A percentile compares a stretch with the other conserved stretches of the same genome.
Evolutionary conservation across 2,888 invertebrate species (phyloP).

Genomic region (Acleris emargana): DNA sequence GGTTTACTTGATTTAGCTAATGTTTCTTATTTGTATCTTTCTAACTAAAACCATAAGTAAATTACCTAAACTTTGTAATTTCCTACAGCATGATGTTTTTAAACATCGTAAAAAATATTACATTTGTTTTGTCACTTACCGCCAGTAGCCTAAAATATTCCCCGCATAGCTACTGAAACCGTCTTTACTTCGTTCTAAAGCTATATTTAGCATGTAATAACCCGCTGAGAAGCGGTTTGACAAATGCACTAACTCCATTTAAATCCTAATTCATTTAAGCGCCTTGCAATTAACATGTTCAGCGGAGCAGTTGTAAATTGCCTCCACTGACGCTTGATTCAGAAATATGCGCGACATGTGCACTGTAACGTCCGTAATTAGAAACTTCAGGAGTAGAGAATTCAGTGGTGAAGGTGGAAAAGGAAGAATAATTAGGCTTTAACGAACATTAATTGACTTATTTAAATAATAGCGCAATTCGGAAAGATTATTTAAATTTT

Average conservation of each 20-base stretch:
- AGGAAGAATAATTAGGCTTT: background rate
- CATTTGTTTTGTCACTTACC: no score
- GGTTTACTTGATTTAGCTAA: no score
- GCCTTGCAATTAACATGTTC: conserved; percentile 65
- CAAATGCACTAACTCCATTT: conserved; percentile 58
- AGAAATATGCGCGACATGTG: conserved; percentile 46
- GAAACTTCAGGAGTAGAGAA: conserved; percentile 46
- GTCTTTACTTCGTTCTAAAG: no score
- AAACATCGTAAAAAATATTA: no score
- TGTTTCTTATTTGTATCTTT: no score
- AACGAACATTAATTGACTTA: background rate
- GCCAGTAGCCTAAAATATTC: no score
- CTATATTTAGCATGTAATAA: conserved; percentile 2
- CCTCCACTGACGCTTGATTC: conserved; percentile 44
- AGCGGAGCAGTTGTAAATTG: conserved; percentile 56
- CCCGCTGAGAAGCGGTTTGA: conserved; percentile 48
- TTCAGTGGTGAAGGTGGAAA: conserved; percentile 16
- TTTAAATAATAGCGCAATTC: background rate
- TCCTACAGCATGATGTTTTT: no score
- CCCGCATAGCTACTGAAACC: no score
- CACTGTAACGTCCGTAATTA: conserved; percentile 51
- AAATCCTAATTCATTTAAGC: conserved; percentile 64
- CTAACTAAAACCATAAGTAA: no score
- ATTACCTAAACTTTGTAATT: no score
- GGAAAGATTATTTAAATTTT: no score